phyloP scores from a whole-genome alignment of 2,797 vertebrate species.

The Choloepus didactylus region DNA sequence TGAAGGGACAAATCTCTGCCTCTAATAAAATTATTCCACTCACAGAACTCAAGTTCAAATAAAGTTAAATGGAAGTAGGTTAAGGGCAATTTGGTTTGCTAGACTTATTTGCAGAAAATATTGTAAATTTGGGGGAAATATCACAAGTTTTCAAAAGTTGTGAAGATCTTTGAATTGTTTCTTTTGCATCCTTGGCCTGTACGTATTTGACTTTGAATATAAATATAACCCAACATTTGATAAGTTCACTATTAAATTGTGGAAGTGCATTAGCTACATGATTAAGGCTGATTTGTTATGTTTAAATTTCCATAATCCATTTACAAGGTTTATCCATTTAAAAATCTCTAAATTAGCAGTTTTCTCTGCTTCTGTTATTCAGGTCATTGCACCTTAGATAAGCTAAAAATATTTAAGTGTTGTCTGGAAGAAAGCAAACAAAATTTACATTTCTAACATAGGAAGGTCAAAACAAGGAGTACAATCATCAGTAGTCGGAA shows the following conservation, averaged over 20 bases:
- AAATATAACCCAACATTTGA: slow-evolving; percentile 79
- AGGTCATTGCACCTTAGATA: slow-evolving; percentile 84
- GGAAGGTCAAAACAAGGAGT: slow-evolving; percentile 87
- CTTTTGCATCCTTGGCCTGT: slow-evolving; percentile 78
- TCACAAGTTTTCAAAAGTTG: slow-evolving; percentile 46
- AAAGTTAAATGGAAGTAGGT: slow-evolving; percentile 57
- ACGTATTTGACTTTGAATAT: slow-evolving; percentile 84
- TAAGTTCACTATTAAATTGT: slow-evolving; percentile 88
- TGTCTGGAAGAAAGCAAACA: slow-evolving; percentile 86
- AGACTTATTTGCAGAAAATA: slow-evolving; percentile 19
- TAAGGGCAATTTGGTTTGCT: slow-evolving; percentile 49
- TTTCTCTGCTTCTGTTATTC: slow-evolving; percentile 87
- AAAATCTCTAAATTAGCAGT: slow-evolving; percentile 88
- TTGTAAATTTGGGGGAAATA: slow-evolving; percentile 50
- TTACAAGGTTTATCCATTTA: slow-evolving; percentile 84
- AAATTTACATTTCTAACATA: slow-evolving; percentile 86
- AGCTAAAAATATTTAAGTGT: slow-evolving; percentile 89
- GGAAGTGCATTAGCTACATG: slow-evolving; percentile 85
- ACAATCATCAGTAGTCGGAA: slow-evolving; percentile 80
- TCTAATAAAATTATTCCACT: not conserved
- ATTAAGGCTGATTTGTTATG: slow-evolving; percentile 89
- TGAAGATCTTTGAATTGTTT: slow-evolving; percentile 66
- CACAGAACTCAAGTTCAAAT: slow-evolving; percentile 27
- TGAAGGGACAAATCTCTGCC: not conserved
- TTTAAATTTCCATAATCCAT: slow-evolving; percentile 90